Evolutionary conservation across 2,888 invertebrate genomes (phyloP).

Genomic region (Thymelicus lineola): DNA sequence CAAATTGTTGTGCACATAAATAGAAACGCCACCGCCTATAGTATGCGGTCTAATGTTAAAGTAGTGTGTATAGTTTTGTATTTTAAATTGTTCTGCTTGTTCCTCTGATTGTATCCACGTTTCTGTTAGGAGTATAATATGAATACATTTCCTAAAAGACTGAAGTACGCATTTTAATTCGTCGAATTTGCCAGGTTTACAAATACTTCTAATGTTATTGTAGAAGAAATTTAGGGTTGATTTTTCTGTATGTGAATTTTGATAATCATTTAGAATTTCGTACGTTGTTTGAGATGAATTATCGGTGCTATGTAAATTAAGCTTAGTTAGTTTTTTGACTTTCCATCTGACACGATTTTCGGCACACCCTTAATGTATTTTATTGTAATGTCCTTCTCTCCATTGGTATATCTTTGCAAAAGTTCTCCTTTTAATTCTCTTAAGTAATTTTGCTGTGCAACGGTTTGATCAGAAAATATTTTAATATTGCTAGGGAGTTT

Average conservation of each 20-base stretch:
- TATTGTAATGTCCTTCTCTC: slow-evolving; percentile 36
- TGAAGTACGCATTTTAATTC: slow-evolving; percentile 43
- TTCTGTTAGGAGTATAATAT: neutral
- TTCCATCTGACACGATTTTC: slow-evolving; percentile 3
- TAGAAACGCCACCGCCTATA: neutral
- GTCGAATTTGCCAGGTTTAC: slow-evolving; percentile 43
- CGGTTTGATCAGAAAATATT: slow-evolving; percentile 40
- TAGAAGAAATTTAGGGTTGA: slow-evolving; percentile 42
- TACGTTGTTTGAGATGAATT: neutral
- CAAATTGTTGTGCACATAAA: neutral
- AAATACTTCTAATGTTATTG: slow-evolving; percentile 44
- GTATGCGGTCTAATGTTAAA: neutral
- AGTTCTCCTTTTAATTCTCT: slow-evolving; percentile 36
- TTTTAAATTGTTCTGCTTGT: neutral
- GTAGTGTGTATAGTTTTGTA: neutral
- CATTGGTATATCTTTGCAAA: slow-evolving; percentile 9
- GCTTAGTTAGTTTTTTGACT: slow-evolving; percentile 19
- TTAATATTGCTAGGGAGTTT: slow-evolving; percentile 34
- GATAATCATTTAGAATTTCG: neutral
- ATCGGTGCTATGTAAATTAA: neutral
- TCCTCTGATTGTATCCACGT: slow-evolving; percentile 3
- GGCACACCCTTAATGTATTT: slow-evolving; percentile 37
- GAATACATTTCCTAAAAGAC: slow-evolving; percentile 37
- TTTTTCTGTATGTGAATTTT: slow-evolving; percentile 6
- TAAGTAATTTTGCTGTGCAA: slow-evolving; percentile 36